Percentiles rank a stretch among this genome's conserved stretches.
phyloP scores from a whole-genome alignment of 2,113 vertebrate genomes.

The Sula dactylatra region DNA sequence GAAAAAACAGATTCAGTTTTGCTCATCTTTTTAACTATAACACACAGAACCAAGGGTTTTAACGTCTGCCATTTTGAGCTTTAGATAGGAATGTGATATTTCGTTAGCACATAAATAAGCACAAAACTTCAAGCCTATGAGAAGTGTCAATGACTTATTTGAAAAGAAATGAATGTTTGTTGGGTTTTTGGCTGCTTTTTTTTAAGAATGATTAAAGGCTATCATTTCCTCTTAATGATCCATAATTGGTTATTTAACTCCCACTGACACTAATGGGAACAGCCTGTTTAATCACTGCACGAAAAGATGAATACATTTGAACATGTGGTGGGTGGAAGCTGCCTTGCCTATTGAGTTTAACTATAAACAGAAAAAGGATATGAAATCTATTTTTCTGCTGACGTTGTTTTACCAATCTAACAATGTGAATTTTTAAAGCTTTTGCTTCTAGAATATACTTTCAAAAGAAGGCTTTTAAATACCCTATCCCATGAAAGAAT shows the following conservation, averaged over 20 bases:
- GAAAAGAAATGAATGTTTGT: background rate
- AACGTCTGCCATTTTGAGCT: accelerated
- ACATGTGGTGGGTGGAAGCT: background rate
- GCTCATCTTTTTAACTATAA: background rate
- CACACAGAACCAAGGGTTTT: background rate
- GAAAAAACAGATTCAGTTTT: background rate
- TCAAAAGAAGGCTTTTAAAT: background rate
- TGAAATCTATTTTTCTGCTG: background rate
- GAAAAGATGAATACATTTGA: background rate
- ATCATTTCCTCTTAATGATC: background rate
- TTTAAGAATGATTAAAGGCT: background rate
- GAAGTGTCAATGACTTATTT: background rate
- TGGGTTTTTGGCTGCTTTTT: background rate
- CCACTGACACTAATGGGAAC: background rate
- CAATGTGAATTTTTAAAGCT: background rate
- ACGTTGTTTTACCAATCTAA: background rate
- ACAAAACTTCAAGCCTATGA: background rate
- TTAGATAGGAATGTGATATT: background rate
- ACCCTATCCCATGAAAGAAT: background rate
- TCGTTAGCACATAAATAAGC: background rate
- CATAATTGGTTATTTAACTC: background rate
- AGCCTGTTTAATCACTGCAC: background rate
- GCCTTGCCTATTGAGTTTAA: background rate
- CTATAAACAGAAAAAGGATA: background rate
- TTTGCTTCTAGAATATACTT: background rate